Conservation (phyloP, 2,113 vertebrate genomes). For the Mobula birostris region DNA sequence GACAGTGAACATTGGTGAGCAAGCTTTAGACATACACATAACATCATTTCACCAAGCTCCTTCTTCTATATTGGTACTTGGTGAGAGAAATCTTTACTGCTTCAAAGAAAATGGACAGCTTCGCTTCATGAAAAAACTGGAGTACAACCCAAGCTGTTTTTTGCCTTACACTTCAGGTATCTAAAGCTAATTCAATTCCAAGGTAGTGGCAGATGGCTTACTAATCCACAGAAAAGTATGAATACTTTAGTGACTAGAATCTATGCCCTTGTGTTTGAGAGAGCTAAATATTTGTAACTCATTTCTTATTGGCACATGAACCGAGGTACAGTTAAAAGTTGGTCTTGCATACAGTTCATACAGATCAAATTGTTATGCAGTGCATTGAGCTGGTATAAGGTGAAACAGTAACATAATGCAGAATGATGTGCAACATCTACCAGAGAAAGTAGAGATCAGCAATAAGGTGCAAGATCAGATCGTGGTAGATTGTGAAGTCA, state of each 20-base stretch:
- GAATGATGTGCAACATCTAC: too few relatives aligned
- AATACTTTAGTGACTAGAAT: neutral
- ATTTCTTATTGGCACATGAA: too few relatives aligned
- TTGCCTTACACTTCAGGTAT: conserved; percentile 82
- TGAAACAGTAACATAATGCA: too few relatives aligned
- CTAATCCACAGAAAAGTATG: neutral
- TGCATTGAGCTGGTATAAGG: too few relatives aligned
- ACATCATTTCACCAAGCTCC: conserved; percentile 66
- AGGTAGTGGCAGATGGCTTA: neutral
- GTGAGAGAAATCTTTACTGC: conserved; percentile 89
- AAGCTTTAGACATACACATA: conserved; percentile 75
- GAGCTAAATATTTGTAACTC: neutral
- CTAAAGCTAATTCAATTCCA: conserved; percentile 37
- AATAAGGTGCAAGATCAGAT: too few relatives aligned
- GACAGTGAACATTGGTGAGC: conserved; percentile 84
- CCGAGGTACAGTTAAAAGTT: too few relatives aligned
- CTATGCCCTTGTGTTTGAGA: neutral
- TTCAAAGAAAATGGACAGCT: conserved; percentile 90
- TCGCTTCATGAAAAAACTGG: conserved; percentile 95
- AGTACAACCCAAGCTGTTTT: conserved; percentile 89
- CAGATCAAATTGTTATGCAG: too few relatives aligned
- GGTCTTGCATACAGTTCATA: too few relatives aligned
- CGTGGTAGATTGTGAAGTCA: too few relatives aligned
- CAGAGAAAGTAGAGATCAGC: too few relatives aligned
- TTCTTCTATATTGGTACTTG: conserved; percentile 79